Conservation (phyloP, 2,888 invertebrate genomes). For the Oligia strigilis region DNA sequence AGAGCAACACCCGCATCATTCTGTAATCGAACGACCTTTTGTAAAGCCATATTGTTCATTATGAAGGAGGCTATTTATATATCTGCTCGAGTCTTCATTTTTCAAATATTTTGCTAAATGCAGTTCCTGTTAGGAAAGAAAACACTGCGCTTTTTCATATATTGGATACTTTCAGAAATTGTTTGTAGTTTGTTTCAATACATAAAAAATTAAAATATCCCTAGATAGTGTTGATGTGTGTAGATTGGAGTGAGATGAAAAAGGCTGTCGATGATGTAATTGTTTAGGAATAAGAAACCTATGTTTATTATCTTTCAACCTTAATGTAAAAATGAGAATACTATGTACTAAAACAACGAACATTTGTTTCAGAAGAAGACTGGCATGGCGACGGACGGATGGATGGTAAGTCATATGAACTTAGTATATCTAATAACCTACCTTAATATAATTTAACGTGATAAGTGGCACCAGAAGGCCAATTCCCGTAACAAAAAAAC, state of each 20-base stretch:
- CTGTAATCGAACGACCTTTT: no score
- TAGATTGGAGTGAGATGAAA: not conserved
- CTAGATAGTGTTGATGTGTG: not conserved
- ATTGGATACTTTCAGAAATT: not conserved
- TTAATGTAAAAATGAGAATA: not conserved
- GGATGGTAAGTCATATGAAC: constrained; percentile 81
- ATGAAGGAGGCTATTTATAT: no score
- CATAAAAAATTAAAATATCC: not conserved
- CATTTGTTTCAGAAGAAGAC: constrained; percentile 91
- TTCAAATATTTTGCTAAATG: no score
- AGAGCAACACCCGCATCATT: no score
- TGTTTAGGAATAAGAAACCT: not conserved
- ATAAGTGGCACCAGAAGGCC: constrained; percentile 42
- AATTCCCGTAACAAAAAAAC: no score
- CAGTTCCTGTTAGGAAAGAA: not conserved
- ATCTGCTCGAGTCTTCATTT: no score
- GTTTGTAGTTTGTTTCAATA: not conserved
- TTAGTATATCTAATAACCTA: constrained; percentile 16
- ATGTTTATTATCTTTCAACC: not conserved
- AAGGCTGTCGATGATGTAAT: not conserved
- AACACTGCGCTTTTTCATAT: not conserved
- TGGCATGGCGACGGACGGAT: constrained; percentile 90
- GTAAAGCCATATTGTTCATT: no score
- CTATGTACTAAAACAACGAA: constrained; percentile 57
- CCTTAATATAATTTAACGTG: not conserved